Conservation (phyloP, 1,140 invertebrate genomes). For the Sycophaga agraensis region DNA sequence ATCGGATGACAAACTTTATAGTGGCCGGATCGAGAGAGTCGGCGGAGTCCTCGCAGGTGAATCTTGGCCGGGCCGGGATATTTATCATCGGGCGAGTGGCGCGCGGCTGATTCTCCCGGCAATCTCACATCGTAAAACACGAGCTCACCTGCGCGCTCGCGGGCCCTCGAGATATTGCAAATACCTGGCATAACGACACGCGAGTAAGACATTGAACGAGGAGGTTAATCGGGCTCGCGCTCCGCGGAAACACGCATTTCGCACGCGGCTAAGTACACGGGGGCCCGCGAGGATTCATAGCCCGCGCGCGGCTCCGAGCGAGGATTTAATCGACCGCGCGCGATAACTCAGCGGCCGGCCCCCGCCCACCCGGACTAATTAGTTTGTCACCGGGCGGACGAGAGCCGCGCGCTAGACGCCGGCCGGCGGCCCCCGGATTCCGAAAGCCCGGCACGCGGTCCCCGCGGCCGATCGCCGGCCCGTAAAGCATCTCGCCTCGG, state of each 20-base stretch:
- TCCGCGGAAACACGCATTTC: neutral
- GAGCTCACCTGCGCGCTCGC: too few species aligned
- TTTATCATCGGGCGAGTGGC: too few species aligned
- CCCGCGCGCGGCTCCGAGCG: neutral
- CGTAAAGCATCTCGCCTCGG: slow-evolving; percentile 3
- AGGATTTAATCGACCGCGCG: slow-evolving; percentile 13
- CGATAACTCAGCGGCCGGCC: slow-evolving; percentile 2
- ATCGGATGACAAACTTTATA: too few species aligned
- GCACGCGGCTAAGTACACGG: neutral
- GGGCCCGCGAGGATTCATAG: slow-evolving; percentile 14
- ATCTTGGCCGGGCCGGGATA: too few species aligned
- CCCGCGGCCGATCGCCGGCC: too few species aligned
- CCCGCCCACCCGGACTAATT: neutral
- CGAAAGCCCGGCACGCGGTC: too few species aligned
- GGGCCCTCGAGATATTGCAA: slow-evolving; percentile 7
- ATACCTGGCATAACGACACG: slow-evolving; percentile 9
- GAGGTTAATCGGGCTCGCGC: neutral
- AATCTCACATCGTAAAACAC: too few species aligned
- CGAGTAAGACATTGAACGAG: neutral
- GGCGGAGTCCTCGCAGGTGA: too few species aligned
- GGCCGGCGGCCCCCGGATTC: neutral
- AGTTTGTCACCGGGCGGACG: slow-evolving; percentile 8
- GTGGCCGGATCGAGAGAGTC: too few species aligned
- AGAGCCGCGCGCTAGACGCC: neutral
- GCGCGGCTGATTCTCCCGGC: too few species aligned